A percentile compares a stretch with the other conserved stretches of the same genome.
Evolutionary conservation across 2,113 vertebrate genomes (phyloP).

Genomic region (Syngnathus scovelli): DNA sequence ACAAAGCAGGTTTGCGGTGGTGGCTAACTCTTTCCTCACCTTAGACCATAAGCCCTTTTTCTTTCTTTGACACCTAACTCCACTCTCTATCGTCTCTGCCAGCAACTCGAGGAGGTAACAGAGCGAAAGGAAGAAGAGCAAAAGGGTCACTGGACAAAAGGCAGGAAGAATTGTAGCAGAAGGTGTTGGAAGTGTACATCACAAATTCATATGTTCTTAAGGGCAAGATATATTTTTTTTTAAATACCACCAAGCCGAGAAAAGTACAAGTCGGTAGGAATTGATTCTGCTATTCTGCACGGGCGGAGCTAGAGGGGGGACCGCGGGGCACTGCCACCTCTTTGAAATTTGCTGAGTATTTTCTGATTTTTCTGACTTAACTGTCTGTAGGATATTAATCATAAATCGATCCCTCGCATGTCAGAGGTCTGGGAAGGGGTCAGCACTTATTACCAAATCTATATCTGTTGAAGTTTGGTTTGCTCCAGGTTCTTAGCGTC

Average conservation of each 20-base stretch:
- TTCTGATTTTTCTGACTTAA: too few species aligned
- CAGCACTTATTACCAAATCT: not conserved
- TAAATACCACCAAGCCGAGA: too few species aligned
- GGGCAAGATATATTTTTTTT: conserved; percentile 9
- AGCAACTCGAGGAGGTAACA: conserved; percentile 11
- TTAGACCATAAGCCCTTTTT: conserved; percentile 10
- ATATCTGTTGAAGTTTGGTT: not conserved
- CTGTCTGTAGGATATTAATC: too few species aligned
- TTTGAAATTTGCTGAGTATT: too few species aligned
- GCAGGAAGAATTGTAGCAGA: conserved; percentile 7
- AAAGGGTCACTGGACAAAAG: conserved; percentile 28
- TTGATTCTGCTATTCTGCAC: too few species aligned
- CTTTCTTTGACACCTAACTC: conserved; percentile 13
- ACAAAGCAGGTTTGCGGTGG: conserved; percentile 46
- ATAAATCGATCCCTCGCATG: too few species aligned
- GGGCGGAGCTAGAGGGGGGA: too few species aligned
- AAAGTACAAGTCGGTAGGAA: too few species aligned
- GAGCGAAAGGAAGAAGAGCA: conserved; percentile 20
- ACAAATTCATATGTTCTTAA: conserved; percentile 7
- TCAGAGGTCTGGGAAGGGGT: too few species aligned
- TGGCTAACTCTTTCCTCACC: conserved; percentile 24
- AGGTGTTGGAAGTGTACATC: conserved; percentile 6
- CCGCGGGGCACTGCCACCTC: too few species aligned
- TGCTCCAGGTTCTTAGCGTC: not conserved
- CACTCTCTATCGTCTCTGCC: conserved; percentile 3